These are phyloP conservation scores for Galerucella calmariensis DNA, from an alignment of 2,888 invertebrate genomes.

Conservation along the genomic window DNA sequence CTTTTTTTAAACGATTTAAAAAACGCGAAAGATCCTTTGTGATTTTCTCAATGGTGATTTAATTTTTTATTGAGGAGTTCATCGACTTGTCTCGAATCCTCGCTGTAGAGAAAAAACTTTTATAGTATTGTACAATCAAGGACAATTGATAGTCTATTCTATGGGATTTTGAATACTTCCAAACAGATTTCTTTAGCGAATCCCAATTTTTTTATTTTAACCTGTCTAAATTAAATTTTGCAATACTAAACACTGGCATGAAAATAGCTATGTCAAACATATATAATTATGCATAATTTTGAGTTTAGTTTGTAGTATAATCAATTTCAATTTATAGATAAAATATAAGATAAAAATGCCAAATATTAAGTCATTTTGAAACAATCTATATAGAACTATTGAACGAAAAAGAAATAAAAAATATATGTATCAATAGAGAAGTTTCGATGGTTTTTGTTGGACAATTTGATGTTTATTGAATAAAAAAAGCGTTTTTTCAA, in stretches of 20 bases:
- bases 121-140: slow-evolving; percentile 54
- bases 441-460: too few species aligned
- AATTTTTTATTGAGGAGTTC: slow-evolving; percentile 60
- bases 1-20: slow-evolving; percentile 49
- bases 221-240: neutral
- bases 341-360: too few species aligned
- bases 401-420: too few species aligned
- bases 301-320: neutral
- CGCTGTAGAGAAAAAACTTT: slow-evolving; percentile 63
- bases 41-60: slow-evolving; percentile 56
- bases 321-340: too few species aligned
- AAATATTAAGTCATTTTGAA: too few species aligned
- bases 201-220: slow-evolving; percentile 1
- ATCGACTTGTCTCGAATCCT: slow-evolving; percentile 61
- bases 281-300: neutral
- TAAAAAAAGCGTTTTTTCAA: too few species aligned
- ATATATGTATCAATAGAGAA: too few species aligned
- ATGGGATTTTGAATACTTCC: neutral
- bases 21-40: slow-evolving; percentile 54
- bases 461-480: too few species aligned
- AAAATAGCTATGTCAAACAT: neutral
- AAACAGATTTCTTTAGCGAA: neutral
- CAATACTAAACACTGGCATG: neutral
- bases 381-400: too few species aligned
- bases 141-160: slow-evolving; percentile 1